A percentile compares a stretch with the other conserved stretches of the same genome.
Evolutionary conservation across 2,888 invertebrate genomes (phyloP).

Genomic region (Bellardia pandia): DNA sequence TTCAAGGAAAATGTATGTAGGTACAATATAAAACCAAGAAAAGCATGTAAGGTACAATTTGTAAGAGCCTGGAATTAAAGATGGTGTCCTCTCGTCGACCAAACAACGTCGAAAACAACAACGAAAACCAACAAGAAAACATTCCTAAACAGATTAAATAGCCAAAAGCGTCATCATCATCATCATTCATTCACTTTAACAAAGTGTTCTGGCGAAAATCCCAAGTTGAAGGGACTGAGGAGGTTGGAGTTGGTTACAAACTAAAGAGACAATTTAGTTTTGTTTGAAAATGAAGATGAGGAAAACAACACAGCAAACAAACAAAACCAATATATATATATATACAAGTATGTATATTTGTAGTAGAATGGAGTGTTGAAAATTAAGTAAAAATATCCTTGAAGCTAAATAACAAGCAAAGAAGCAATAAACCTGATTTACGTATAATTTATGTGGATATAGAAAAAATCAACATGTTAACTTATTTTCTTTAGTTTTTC

Average conservation of each 20-base stretch:
- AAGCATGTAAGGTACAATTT: constrained; percentile 19
- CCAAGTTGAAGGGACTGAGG: not conserved
- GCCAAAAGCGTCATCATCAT: constrained; percentile 46
- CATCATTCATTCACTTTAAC: constrained; percentile 23
- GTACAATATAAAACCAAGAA: not conserved
- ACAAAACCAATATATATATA: not conserved
- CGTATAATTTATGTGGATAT: constrained; percentile 56
- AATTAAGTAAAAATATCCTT: constrained; percentile 64
- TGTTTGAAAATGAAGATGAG: constrained; percentile 31
- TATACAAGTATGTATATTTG: too few relatives aligned
- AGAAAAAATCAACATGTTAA: constrained; percentile 61
- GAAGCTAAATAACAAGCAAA: constrained; percentile 57
- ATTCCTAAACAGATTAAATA: constrained; percentile 51
- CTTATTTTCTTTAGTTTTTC: constrained; percentile 40
- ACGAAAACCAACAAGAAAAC: constrained; percentile 37
- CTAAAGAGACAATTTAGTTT: constrained; percentile 42
- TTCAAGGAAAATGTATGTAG: constrained; percentile 5
- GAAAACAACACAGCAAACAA: constrained; percentile 13
- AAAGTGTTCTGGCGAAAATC: not conserved
- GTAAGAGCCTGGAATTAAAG: constrained; percentile 26
- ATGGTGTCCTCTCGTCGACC: constrained; percentile 25
- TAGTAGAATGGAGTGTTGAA: constrained; percentile 37
- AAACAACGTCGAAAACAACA: not conserved
- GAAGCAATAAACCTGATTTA: constrained; percentile 62
- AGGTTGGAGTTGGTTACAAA: not conserved